Evolutionary conservation across 2,888 invertebrate species (phyloP).

Genomic region (Athrips mouffetella): DNA sequence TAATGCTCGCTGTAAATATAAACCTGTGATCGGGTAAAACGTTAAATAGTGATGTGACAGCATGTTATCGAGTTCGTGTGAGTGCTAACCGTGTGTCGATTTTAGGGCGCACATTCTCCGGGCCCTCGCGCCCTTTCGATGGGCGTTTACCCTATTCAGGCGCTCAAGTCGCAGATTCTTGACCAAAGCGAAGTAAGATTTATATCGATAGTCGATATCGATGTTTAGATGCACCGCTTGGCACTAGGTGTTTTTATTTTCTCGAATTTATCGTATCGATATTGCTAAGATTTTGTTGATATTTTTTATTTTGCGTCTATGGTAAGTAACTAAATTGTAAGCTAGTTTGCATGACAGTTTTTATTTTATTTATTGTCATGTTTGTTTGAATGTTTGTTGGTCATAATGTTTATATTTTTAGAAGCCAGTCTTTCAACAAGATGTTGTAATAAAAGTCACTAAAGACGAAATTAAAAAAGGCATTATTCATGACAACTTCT

Average conservation of each 20-base stretch:
- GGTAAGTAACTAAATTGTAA: slow-evolving; percentile 50
- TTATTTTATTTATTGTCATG: slow-evolving; percentile 26
- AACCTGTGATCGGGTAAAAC: too few species aligned
- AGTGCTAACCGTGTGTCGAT: slow-evolving; percentile 80
- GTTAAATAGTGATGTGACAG: slow-evolving; percentile 52
- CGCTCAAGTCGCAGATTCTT: slow-evolving; percentile 91
- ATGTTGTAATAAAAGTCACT: too few species aligned
- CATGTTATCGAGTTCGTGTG: slow-evolving; percentile 71
- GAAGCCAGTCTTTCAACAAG: too few species aligned
- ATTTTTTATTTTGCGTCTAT: slow-evolving; percentile 40
- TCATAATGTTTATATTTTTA: slow-evolving; percentile 32
- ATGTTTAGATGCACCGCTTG: slow-evolving; percentile 78
- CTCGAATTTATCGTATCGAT: slow-evolving; percentile 11
- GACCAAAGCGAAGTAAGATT: slow-evolving; percentile 93
- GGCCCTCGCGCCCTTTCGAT: slow-evolving; percentile 93
- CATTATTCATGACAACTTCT: too few species aligned
- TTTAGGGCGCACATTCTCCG: slow-evolving; percentile 94
- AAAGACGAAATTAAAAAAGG: too few species aligned
- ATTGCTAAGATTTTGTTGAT: slow-evolving; percentile 1
- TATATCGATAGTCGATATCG: slow-evolving; percentile 55
- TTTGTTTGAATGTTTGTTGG: slow-evolving; percentile 15
- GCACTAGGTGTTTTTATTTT: slow-evolving; percentile 68
- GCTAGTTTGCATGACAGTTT: slow-evolving; percentile 64
- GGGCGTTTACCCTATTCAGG: slow-evolving; percentile 94
- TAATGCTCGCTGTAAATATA: too few species aligned